Base-by-base conservation (phyloP, 2,888 invertebrate species). In the Ectemnius cavifrons region DNA sequence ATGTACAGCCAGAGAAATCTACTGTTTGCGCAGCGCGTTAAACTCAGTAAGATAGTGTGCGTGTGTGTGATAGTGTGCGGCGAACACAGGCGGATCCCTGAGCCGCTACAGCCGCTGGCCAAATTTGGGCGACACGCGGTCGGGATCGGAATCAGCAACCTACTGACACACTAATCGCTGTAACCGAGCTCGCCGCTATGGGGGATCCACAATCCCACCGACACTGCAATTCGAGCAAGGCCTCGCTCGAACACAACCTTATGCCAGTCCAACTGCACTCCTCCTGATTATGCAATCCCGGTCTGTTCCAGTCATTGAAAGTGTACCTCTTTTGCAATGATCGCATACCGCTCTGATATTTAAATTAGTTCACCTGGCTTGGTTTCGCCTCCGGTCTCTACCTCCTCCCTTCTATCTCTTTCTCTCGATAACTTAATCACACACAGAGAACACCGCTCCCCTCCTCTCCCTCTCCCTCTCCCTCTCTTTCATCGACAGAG, bases 131-230 rank as follows among this genome's bases (percentile, higher is more conserved):
- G 83, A 80, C 81, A 78, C 84, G 77, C 79, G 37, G 37, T 37
- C 37, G 72, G 8, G 71, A 84, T 85, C 78, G 84, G 80, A 85
- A 88, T 89, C 84, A 84, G 80, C 87, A 89, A 86, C 85, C 86
- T 81, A 85, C 80, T 85, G 85, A 84, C 86, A 85, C 77, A 86
- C 86, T 87, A 85, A 75, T 84, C 77, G 78, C 52, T 71, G 75
- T 70, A 56, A 37, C 63, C 67, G 62, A 27, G 14, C 37, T 28
- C 37, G 37, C 67, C 46, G 63, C 84, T 70, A 76, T 77, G 71
- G 77, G 78, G 83, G 64, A 67, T 69, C 64, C 8, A 37, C 37
- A 0, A 11, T 47, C 56, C 57, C 46, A 8, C 60, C 52, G 56
- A 23, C 23, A 23, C 28, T 58, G 8, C n/a, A 6, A 16, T 14